Base-by-base conservation (phyloP, 2,888 invertebrate genomes). In the Campoplex nolae region DNA sequence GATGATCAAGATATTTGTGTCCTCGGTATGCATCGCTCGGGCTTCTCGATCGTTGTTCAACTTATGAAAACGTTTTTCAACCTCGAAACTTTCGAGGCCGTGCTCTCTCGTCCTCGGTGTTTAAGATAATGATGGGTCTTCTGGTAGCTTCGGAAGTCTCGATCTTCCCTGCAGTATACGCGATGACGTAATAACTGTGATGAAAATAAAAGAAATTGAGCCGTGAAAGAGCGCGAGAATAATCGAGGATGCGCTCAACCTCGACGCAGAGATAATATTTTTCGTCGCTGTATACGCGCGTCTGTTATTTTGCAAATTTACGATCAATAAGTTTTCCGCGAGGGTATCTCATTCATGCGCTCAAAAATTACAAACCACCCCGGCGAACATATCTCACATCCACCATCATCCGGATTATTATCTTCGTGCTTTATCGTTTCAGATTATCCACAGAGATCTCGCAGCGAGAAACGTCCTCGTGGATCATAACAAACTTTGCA, bases 401-500 rank as follows among this genome's bases (percentile, higher is more conserved):
- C 13, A 18, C 13, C n/a, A 2, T 56, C 23, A 56, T 23, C 23
- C n/a, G 23, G 28, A 28, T 58, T 3, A 13, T 28, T 58, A 58
- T 9, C 28, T 58, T 58, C 9, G 1, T 58, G 58, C 28, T 13
- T 58, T 18, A 11, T 45, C 71, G 58, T 95, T 95, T 1, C 95
- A 98, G 98, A 97, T 98, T 90, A 97, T 98, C 18, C 98, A 98
- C 94, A 96, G 98, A 18, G 98, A 98, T 94, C 94, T 98, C 77
- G 98, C 98, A 0, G 97, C 98, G 0, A 96, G 98, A 78, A 98
- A 98, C 94, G 96, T 98, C 28, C 95, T 98, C 18, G 96, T 98
- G 7, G 97, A 97, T 93, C 97, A 97, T 94, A 97, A 97, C 94
- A 98, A 98, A 93, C 95, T 97, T 85, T 98, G 98, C 94, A 98